A percentile compares a stretch with the other conserved stretches of the same genome.
phyloP scores from a whole-genome alignment of 2,888 invertebrate species.

The Cephonodes hylas region DNA sequence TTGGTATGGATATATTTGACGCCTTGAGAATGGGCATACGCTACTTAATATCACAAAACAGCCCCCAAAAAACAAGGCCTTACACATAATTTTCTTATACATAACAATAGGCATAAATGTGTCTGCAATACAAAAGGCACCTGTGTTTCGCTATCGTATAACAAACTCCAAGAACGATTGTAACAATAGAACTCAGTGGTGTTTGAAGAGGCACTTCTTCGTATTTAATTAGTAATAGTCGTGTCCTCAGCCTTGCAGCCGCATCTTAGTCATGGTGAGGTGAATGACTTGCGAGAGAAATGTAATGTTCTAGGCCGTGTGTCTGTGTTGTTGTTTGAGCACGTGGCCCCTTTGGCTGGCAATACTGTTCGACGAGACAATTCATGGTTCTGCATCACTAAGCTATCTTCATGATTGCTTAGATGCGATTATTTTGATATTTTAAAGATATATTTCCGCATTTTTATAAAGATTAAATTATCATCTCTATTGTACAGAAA shows the following conservation, averaged over 20 bases:
- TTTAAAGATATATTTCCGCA: not conserved
- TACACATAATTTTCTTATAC: not conserved
- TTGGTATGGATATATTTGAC: too few species aligned
- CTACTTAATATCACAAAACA: too few species aligned
- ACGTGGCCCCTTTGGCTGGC: not conserved
- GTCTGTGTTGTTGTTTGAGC: not conserved
- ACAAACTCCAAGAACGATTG: not conserved
- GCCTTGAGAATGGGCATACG: too few species aligned
- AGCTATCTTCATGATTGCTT: not conserved
- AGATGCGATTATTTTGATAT: not conserved
- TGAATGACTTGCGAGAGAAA: slow-evolving; percentile 10
- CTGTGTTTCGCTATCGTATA: not conserved
- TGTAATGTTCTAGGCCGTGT: slow-evolving; percentile 2
- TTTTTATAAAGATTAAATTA: not conserved
- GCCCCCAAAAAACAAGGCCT: too few species aligned
- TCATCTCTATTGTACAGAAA: not conserved
- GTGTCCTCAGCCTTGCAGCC: slow-evolving; percentile 2
- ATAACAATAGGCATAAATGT: too few species aligned
- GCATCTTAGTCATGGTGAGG: slow-evolving; percentile 10
- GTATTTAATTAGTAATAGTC: not conserved
- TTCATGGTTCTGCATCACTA: not conserved
- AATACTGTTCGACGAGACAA: not conserved
- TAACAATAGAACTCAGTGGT: not conserved
- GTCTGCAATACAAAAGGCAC: not conserved
- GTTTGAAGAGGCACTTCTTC: slow-evolving; percentile 1